Conservation (phyloP, 2,888 invertebrate genomes). For the Latrodectus hesperus region DNA sequence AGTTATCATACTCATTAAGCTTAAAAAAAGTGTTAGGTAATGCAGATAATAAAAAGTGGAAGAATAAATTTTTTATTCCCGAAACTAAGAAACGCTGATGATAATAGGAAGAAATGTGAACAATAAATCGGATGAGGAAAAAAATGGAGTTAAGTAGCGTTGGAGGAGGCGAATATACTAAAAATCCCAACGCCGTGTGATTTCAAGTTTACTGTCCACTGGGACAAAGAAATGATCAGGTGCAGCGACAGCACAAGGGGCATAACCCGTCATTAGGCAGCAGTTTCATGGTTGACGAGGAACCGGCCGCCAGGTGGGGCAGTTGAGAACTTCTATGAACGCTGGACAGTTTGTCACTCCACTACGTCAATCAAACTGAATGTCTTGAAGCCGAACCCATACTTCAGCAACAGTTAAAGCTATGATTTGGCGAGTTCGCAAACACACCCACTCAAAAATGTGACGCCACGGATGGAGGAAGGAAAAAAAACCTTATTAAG, state of each 20-base stretch:
- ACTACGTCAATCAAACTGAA: constrained; percentile 27
- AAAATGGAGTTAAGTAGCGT: not conserved
- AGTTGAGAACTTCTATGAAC: constrained; percentile 34
- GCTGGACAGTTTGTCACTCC: constrained; percentile 64
- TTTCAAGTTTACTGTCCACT: constrained; percentile 15
- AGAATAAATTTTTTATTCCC: too few relatives aligned
- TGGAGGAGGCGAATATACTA: not conserved
- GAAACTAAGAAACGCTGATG: too few relatives aligned
- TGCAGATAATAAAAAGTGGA: too few relatives aligned
- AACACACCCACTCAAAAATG: not conserved
- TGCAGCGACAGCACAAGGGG: not conserved
- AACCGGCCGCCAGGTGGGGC: constrained; percentile 17
- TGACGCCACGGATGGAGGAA: too few relatives aligned
- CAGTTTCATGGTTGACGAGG: constrained; percentile 9
- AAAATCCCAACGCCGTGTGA: not conserved
- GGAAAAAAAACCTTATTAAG: too few relatives aligned
- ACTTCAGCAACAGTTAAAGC: not conserved
- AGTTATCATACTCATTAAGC: too few relatives aligned
- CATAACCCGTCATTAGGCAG: constrained; percentile 48
- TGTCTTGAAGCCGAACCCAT: not conserved
- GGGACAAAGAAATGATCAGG: constrained; percentile 49
- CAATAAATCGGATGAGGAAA: not conserved
- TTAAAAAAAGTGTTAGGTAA: too few relatives aligned
- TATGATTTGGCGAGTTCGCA: constrained; percentile 2
- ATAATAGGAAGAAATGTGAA: not conserved